Base-by-base conservation (phyloP, 2,113 vertebrate species). In the Leptocoma aspasia region DNA sequence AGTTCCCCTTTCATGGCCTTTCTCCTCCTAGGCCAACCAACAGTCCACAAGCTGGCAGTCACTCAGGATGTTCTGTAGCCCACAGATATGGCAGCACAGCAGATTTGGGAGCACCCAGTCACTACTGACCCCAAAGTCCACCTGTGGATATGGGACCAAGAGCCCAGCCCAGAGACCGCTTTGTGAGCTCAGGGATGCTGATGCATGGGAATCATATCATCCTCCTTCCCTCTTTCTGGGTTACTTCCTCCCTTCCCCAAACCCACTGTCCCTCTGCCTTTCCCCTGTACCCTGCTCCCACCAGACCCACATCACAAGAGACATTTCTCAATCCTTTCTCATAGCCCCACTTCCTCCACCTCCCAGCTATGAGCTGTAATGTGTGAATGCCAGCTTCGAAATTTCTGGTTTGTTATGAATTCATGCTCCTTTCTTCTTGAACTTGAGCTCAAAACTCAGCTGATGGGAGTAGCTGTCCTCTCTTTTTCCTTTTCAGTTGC, bases 401-500 rank as follows among this genome's bases (percentile, higher is more conserved):
- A 6, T 78, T 90, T 83, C 33, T 91, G 13, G 19, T n/a, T 47
- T 28, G 23, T 42, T 37, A 47, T 26, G 26, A 84, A 87, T 85
- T 92, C 39, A 26, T 6, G 21, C 16, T 49, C 69, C 18, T 47
- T 80, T 94, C 37, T 71, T 96, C 54, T 59, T 49, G n/a, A 81
- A 56, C 44, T 33, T 76, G 39, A 95, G 68, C 90, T 94, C 91
- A 82, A 92, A 97, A 92, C 87, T 89, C 90, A 96, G 79, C 49
- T 87, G 59, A n/a, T 59, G 5, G 44, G 49, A 75, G 86, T 82
- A 96, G 91, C 88, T 64, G 28, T 68, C 6, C 0, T n/a, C 60
- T 88, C 60, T 89, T 95, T 90, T 75, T 85, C 69, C 77, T 82
- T 80, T 94, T 94, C 75, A 4, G 90, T 96, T 88, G 35, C 15